Percentiles rank a stretch among this genome's conserved stretches.
phyloP scores from a whole-genome alignment of 1,140 invertebrate genomes.

The Diabrotica virgifera region DNA sequence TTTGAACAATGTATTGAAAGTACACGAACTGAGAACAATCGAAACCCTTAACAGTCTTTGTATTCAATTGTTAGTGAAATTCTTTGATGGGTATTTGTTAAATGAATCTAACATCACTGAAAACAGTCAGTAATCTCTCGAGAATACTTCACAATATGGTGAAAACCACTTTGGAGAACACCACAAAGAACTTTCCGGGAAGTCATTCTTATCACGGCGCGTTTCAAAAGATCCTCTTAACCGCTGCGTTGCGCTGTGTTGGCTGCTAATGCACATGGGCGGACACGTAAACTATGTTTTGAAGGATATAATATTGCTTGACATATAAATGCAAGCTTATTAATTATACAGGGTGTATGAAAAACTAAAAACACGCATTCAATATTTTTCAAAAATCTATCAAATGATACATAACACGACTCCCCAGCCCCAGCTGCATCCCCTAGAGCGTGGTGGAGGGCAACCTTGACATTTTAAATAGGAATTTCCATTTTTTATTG shows the following conservation, averaged over 20 bases:
- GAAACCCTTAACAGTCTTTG: neutral
- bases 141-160: constrained; percentile 2
- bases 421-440: too few relatives aligned
- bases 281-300: neutral
- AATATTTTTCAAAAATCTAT: too few relatives aligned
- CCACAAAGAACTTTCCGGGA: neutral
- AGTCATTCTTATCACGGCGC: neutral
- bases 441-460: too few relatives aligned
- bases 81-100: constrained; percentile 3
- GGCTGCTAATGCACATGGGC: neutral
- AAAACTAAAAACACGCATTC: too few relatives aligned
- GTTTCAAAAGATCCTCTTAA: neutral
- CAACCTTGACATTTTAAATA: too few relatives aligned
- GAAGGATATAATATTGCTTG: too few relatives aligned
- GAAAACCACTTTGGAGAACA: neutral
- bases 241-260: neutral
- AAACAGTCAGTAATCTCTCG: constrained; percentile 1
- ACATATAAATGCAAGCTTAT: too few relatives aligned
- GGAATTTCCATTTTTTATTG: too few relatives aligned
- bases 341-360: too few relatives aligned
- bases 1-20: too few relatives aligned
- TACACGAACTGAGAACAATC: neutral
- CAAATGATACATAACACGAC: too few relatives aligned
- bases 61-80: constrained; percentile 1
- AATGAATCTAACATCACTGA: constrained; percentile 1